These are phyloP conservation scores for Lynx canadensis DNA, from an alignment of 2,113 vertebrate genomes.

Conservation along the genomic window DNA sequence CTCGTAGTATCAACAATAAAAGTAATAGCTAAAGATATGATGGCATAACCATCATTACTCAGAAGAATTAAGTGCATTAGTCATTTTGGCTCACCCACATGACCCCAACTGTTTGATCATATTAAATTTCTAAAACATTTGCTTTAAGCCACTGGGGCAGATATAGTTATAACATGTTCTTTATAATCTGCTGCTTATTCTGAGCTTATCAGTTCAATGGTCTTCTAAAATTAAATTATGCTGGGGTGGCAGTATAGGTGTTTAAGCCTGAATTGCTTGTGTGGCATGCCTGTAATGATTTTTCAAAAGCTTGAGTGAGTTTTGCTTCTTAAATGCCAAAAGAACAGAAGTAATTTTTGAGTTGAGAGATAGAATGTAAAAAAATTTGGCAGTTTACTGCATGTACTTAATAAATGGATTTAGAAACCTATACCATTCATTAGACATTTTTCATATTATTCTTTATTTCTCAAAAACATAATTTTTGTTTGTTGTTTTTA, in stretches of 20 bases:
- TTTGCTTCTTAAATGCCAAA: background rate
- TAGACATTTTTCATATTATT: background rate
- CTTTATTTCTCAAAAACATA: background rate
- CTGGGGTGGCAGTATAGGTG: constrained; percentile 29
- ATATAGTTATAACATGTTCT: constrained; percentile 49
- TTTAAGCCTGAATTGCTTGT: constrained; percentile 1
- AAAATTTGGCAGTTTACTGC: background rate
- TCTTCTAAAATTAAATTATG: constrained; percentile 62
- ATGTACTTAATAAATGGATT: background rate
- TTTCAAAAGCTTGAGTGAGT: background rate
- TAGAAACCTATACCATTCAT: background rate
- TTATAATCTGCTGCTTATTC: constrained; percentile 27
- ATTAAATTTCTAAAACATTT: constrained; percentile 59
- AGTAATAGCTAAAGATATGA: background rate
- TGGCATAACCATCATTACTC: constrained; percentile 13
- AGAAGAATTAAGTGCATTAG: background rate
- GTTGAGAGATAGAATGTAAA: background rate
- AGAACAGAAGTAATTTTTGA: constrained; percentile 15
- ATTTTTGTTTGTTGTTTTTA: background rate
- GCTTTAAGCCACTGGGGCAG: constrained; percentile 26
- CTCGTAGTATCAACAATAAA: background rate
- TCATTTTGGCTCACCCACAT: constrained; percentile 38
- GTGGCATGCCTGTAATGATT: background rate
- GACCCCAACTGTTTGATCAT: constrained; percentile 57
- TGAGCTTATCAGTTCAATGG: constrained; percentile 40